Evolutionary conservation across 2,113 vertebrate species (phyloP).

Genomic region (Trematocara zebra): DNA sequence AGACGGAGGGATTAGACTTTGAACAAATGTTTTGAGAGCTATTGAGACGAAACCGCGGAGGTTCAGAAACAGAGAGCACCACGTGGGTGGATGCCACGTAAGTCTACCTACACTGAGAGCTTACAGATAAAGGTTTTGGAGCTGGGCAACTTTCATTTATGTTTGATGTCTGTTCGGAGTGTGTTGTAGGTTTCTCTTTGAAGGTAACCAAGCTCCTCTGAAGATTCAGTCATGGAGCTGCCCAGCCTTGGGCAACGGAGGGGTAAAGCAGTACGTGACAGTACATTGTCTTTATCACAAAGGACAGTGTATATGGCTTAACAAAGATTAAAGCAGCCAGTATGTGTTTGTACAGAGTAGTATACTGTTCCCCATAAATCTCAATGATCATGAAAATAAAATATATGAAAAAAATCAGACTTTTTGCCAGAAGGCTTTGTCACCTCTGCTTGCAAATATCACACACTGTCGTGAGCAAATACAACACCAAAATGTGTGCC

Average conservation of each 20-base stretch:
- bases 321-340: not conserved
- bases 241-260: constrained; percentile 13
- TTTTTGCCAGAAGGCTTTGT: not conserved
- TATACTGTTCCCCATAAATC: not conserved
- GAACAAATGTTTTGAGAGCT: constrained; percentile 26
- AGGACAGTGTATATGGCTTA: not conserved
- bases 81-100: constrained; percentile 21
- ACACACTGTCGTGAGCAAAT: not conserved
- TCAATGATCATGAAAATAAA: not conserved
- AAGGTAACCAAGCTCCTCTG: constrained; percentile 34
- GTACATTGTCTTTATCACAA: not conserved
- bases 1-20: constrained; percentile 8
- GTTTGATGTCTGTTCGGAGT: constrained; percentile 36
- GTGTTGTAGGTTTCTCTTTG: constrained; percentile 40
- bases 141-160: constrained; percentile 9
- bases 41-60: not conserved
- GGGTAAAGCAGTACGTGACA: not conserved
- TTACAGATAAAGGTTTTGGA: not conserved
- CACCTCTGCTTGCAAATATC: not conserved
- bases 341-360: not conserved
- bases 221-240: constrained; percentile 10
- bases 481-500: not conserved
- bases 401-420: not conserved
- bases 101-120: not conserved
- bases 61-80: constrained; percentile 8